Evolutionary conservation across 2,113 vertebrate species (phyloP).

Genomic region (Upupa epops): DNA sequence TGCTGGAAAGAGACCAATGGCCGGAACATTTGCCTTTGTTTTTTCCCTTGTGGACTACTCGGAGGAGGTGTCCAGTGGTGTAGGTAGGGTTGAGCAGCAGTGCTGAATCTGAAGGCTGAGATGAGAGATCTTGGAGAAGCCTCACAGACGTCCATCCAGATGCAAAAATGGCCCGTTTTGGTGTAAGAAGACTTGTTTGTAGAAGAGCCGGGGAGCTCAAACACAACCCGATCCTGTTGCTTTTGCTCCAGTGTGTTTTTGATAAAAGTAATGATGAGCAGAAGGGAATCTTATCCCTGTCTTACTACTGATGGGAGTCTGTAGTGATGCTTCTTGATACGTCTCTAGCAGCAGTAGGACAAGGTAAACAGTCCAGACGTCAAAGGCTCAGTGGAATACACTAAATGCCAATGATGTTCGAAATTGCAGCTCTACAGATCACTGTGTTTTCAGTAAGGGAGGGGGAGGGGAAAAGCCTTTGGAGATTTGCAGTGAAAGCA

Average conservation of each 20-base stretch:
- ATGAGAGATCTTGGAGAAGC: neutral
- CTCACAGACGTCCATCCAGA: too few species aligned
- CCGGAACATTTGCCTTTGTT: neutral
- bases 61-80: neutral
- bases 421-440: neutral
- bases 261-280: neutral
- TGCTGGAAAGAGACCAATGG: neutral
- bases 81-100: neutral
- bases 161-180: too few species aligned
- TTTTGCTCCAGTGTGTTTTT: neutral
- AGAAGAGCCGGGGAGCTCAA: neutral
- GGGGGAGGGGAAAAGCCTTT: fast-evolving
- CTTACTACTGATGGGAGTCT: neutral
- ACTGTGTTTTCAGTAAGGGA: neutral
- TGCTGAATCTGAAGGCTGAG: neutral
- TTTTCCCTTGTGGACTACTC: neutral
- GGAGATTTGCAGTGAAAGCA: neutral
- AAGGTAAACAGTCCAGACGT: neutral
- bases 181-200: neutral
- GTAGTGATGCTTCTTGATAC: neutral
- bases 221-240: neutral
- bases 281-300: neutral
- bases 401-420: neutral
- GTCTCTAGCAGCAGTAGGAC: neutral
- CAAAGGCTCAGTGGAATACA: neutral